Percentiles rank a stretch among this genome's conserved stretches.
These are phyloP conservation scores for Ophion slaviceki DNA, from an alignment of 2,888 invertebrate genomes.

Conservation along the genomic window DNA sequence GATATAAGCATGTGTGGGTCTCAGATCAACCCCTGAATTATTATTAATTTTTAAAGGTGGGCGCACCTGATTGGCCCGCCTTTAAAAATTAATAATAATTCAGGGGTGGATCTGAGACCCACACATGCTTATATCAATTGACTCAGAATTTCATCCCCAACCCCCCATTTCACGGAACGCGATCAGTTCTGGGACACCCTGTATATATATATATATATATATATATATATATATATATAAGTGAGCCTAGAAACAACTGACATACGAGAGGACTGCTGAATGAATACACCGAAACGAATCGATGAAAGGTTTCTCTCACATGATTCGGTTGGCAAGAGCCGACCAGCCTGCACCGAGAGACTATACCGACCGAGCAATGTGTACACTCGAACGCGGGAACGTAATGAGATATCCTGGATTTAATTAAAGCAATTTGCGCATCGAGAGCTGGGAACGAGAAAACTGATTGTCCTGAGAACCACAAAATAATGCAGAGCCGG, in stretches of 20 bases:
- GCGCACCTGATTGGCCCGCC: too few species aligned
- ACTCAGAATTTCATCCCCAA: too few species aligned
- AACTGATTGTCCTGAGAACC: constrained; percentile 76
- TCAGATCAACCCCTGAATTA: too few species aligned
- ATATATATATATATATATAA: neutral
- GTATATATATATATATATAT: too few species aligned
- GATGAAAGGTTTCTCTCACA: constrained; percentile 34
- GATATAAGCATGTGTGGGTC: too few species aligned
- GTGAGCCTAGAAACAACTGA: too few species aligned
- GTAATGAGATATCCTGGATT: constrained; percentile 72
- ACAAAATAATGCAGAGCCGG: constrained; percentile 74
- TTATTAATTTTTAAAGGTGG: too few species aligned
- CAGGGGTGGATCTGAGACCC: too few species aligned
- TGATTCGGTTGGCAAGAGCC: constrained; percentile 41
- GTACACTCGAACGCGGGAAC: constrained; percentile 72
- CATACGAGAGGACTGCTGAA: constrained; percentile 51
- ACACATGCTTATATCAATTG: too few species aligned
- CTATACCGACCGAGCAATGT: constrained; percentile 47
- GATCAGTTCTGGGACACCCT: too few species aligned
- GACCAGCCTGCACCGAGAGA: neutral
- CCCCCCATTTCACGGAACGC: too few species aligned
- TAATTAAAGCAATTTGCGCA: constrained; percentile 77
- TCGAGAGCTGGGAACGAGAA: constrained; percentile 78
- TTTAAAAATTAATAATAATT: too few species aligned
- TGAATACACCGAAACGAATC: constrained; percentile 68